A percentile compares a stretch with the other conserved stretches of the same genome.
phyloP scores from a whole-genome alignment of 23 tunicate species.

The Botrylloides violaceus region DNA sequence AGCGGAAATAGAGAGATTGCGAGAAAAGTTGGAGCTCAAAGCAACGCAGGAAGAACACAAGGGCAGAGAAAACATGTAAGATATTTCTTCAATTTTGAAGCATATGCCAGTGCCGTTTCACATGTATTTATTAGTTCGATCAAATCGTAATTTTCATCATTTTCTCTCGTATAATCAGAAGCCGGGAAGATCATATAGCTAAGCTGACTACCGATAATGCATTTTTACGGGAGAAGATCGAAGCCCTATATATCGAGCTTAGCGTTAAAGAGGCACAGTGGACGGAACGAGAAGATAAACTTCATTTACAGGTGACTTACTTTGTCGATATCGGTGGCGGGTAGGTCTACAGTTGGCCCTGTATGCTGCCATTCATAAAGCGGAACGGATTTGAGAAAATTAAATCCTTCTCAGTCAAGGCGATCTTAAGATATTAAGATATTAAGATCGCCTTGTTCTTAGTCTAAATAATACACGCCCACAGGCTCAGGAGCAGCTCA shows the following conservation, averaged over 20 bases:
- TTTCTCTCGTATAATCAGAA: slow-evolving; percentile 26
- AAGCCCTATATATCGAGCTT: slow-evolving; percentile 39
- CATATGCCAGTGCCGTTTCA: neutral
- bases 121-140: no score
- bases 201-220: slow-evolving; percentile 73
- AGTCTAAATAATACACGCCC: no score
- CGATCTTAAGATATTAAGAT: no score
- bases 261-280: slow-evolving; percentile 83
- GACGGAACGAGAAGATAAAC: slow-evolving; percentile 33
- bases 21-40: slow-evolving; percentile 73
- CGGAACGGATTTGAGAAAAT: no score
- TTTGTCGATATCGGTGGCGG: no score
- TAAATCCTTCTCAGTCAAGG: no score
- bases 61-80: slow-evolving; percentile 57
- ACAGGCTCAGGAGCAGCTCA: no score
- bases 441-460: no score
- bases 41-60: slow-evolving; percentile 87
- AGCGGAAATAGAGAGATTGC: slow-evolving; percentile 46
- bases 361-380: no score
- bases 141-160: neutral
- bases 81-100: neutral
- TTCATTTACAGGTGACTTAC: slow-evolving; percentile 12
- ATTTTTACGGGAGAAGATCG: slow-evolving; percentile 43
- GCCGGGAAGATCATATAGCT: slow-evolving; percentile 50
- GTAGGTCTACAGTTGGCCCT: no score